These are phyloP conservation scores for Himalopsyche japonica DNA, from an alignment of 2,888 invertebrate genomes.

Conservation along the genomic window DNA sequence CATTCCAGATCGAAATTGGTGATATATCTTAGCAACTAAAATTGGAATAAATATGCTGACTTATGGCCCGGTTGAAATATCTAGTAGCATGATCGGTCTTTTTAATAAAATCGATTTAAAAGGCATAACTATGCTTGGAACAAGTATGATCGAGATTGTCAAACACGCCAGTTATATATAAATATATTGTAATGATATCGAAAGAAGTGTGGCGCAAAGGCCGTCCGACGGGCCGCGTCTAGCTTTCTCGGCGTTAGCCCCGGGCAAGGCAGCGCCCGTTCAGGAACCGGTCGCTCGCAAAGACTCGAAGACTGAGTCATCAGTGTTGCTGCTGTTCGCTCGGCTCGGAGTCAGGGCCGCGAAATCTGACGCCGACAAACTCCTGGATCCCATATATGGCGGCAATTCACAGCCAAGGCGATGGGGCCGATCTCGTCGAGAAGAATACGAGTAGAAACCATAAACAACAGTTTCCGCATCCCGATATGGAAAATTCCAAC, in stretches of 20 bases:
- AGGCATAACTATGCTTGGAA: no score
- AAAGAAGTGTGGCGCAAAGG: background rate
- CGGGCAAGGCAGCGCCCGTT: conserved; percentile 26
- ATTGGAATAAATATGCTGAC: no score
- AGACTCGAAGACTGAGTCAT: background rate
- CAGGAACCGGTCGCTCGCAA: conserved; percentile 17
- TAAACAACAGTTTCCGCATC: background rate
- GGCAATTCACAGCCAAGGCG: background rate
- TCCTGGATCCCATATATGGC: background rate
- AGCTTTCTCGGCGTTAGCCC: conserved; percentile 4
- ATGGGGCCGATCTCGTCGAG: background rate
- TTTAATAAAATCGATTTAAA: no score
- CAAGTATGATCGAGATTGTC: background rate
- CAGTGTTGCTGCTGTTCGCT: background rate
- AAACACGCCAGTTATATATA: background rate
- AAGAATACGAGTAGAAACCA: background rate
- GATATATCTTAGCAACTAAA: no score
- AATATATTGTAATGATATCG: background rate
- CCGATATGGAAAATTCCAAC: background rate
- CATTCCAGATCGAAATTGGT: no score
- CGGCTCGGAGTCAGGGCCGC: background rate
- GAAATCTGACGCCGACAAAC: background rate
- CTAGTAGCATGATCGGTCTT: no score
- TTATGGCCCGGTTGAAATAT: no score
- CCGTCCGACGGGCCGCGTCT: background rate